These are phyloP conservation scores for Hemitrygon akajei DNA, from an alignment of 2,797 vertebrate species.

Conservation along the genomic window DNA sequence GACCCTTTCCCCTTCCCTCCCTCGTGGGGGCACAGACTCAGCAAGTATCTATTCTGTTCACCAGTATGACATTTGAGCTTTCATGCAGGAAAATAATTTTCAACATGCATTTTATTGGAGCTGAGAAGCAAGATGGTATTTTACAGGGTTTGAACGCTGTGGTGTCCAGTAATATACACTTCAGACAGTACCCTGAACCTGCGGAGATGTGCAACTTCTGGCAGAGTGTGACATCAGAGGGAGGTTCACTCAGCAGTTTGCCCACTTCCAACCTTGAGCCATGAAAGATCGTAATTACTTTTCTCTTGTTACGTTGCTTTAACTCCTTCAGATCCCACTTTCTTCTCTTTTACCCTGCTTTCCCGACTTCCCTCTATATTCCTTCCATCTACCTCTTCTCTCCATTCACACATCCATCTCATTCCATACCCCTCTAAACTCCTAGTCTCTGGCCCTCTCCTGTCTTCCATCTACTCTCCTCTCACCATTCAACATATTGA, in stretches of 20 bases:
- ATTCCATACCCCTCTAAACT: not conserved
- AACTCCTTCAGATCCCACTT: no score
- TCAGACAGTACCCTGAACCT: not conserved
- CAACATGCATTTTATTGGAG: constrained; percentile 20
- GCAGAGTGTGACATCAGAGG: not conserved
- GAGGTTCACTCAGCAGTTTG: not conserved
- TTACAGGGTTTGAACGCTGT: not conserved
- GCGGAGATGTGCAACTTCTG: not conserved
- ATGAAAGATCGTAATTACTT: not conserved
- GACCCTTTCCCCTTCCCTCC: not conserved
- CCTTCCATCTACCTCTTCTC: not conserved
- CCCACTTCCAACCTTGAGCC: not conserved
- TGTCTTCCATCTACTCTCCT: not conserved
- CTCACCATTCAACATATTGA: no score
- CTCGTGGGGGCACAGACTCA: not conserved
- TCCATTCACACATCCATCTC: not conserved
- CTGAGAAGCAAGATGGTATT: not conserved
- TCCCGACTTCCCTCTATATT: not conserved
- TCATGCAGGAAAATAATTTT: constrained; percentile 18
- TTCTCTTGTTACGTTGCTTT: not conserved
- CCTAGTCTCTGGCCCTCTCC: not conserved
- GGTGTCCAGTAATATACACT: no score
- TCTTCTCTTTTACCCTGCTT: no score
- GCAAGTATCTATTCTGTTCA: not conserved
- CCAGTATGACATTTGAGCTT: constrained; percentile 11